Conservation (phyloP, 2,797 vertebrate genomes). For the Microctenopoma steveboyesi region DNA sequence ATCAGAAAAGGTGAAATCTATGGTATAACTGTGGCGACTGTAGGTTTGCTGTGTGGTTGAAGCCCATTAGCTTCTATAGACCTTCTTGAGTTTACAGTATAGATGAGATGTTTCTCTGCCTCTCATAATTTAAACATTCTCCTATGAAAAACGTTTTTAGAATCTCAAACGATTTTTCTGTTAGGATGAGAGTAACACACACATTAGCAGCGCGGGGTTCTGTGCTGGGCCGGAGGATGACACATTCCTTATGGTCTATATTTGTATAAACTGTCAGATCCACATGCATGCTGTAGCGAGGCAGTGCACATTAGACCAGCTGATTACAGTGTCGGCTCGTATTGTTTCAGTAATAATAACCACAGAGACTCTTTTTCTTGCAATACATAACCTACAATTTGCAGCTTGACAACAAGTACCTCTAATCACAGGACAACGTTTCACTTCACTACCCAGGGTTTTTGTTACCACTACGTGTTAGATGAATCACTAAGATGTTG, state of each 20-base stretch:
- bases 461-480: background rate
- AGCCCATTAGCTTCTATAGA: background rate
- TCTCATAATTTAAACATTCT: conserved; percentile 6
- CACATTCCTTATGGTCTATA: conserved; percentile 42
- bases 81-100: background rate
- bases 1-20: conserved; percentile 26
- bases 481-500: background rate
- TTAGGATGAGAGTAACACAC: conserved; percentile 36
- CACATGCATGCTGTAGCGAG: background rate
- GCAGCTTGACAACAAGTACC: background rate
- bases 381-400: background rate
- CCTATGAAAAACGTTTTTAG: background rate
- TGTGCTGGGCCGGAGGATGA: conserved; percentile 25
- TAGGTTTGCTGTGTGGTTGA: conserved; percentile 15
- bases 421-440: background rate
- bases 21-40: conserved; percentile 12
- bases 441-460: background rate
- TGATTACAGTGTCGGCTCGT: conserved; percentile 3
- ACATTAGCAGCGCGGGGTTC: conserved; percentile 36
- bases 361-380: background rate
- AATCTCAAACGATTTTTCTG: conserved; percentile 11
- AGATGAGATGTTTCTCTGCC: conserved; percentile 8
- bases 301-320: background rate
- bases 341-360: conserved; percentile 3
- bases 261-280: conserved; percentile 41